Evolutionary conservation across 2,888 invertebrate species (phyloP), one percentile per base, ranked within the genome.

Genomic region (Plagodis pulveraria): DNA sequence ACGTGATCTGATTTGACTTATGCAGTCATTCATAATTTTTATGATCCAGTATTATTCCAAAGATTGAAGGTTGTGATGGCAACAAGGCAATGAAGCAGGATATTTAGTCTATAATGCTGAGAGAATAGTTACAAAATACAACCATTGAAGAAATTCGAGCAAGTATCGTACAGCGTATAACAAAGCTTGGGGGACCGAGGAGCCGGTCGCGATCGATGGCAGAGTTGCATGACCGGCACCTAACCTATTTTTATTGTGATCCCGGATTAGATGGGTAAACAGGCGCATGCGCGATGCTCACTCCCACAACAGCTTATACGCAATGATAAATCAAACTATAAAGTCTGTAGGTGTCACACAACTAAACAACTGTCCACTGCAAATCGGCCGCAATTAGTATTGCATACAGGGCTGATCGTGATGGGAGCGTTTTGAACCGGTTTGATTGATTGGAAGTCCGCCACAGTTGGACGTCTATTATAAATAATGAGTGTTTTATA

Each of bases 201-300:
- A 50, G 64, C 60, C 43, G 62, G 52, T 61, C 64, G 58, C 78
- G 77, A 81, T 84, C 81, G 78, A 83, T 78, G 74, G 67, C 73
- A 61, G 76, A 76, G 85, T 86, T 83, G 77, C 74, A 80, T 83
- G 84, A 85, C 86, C 84, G 80, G 77, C 73, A 71, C 60, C 73
- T 78, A 80, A 78, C 81, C 86, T 85, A 86, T 84, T 85, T 87
- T 78, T 83, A 80, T 82, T 82, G 78, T 78, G 79, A 76, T 80
- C 82, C 78, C 78, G 69, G 77, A 78, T 79, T 79, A 82, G 82
- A 77, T 62, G 71, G 67, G 73, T 77, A 81, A 82, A 79, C 76
- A 81, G 66, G 78, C 80, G 80, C 83, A 75, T 79, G 78, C 77
- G 79, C 71, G 60, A 68, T 69, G 66, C 69, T 65, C 63, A 62